phyloP scores from a whole-genome alignment of 53 echinoderm and acorn worm genomes.

The Holothuria leucospilota region DNA sequence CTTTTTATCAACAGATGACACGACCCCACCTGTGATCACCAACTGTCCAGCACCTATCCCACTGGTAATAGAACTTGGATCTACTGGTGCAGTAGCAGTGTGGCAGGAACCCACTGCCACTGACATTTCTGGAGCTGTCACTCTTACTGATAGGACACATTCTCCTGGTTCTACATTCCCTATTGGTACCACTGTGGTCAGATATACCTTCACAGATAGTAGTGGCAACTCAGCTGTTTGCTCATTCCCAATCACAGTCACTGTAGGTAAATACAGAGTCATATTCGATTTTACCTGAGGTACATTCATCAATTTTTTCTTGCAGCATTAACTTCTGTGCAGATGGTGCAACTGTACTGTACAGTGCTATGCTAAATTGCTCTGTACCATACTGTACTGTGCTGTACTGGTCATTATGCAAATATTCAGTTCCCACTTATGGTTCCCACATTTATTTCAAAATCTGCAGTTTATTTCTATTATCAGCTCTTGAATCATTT shows the following conservation, averaged over 20 bases:
- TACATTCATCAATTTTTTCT: too few relatives aligned
- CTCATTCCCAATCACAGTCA: slow-evolving; percentile 46
- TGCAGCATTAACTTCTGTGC: too few relatives aligned
- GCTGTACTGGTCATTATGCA: too few relatives aligned
- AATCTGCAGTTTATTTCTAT: too few relatives aligned
- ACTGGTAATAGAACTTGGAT: slow-evolving; percentile 26
- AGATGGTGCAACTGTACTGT: too few relatives aligned
- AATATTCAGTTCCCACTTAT: too few relatives aligned
- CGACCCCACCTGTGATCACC: slow-evolving; percentile 32
- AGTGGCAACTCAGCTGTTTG: slow-evolving; percentile 50
- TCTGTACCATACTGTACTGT: too few relatives aligned
- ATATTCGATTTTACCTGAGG: too few relatives aligned
- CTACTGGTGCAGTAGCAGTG: slow-evolving; percentile 24
- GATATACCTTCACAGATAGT: slow-evolving; percentile 61
- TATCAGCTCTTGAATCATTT: too few relatives aligned
- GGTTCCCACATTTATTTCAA: too few relatives aligned
- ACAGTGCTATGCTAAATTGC: too few relatives aligned
- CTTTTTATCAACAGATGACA: slow-evolving; percentile 26
- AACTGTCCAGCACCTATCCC: neutral
- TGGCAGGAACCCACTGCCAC: slow-evolving; percentile 59
- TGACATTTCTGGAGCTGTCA: slow-evolving; percentile 61
- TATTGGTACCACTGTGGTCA: slow-evolving; percentile 49
- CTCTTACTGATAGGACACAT: slow-evolving; percentile 22
- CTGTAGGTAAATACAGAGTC: neutral
- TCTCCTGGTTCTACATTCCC: slow-evolving; percentile 47